Evolutionary conservation across 2,797 vertebrate genomes (phyloP).

Genomic region (Liparis tanakae): DNA sequence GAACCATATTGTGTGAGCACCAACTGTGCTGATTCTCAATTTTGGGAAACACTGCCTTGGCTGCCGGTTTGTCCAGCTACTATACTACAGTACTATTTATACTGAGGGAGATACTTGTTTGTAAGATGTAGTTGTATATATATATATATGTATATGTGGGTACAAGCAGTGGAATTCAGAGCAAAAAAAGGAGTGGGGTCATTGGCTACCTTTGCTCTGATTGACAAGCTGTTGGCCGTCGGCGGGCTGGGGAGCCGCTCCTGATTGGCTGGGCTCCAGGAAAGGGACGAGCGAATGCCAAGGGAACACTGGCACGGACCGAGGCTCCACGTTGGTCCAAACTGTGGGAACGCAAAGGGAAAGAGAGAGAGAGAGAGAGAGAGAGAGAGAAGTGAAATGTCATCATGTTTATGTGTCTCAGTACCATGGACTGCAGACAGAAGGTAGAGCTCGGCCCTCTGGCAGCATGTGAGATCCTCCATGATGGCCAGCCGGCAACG

Average conservation of each 20-base stretch:
- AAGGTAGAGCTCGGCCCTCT: constrained; percentile 48
- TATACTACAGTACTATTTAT: constrained; percentile 38
- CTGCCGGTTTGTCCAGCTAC: constrained; percentile 34
- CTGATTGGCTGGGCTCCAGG: constrained; percentile 92
- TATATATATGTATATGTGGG: not conserved
- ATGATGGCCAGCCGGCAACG: constrained; percentile 33
- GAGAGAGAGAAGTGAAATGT: constrained; percentile 50
- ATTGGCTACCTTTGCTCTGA: constrained; percentile 89
- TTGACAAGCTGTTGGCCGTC: constrained; percentile 90
- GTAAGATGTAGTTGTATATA: constrained; percentile 3
- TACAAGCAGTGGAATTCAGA: constrained; percentile 6
- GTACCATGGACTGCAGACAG: constrained; percentile 43
- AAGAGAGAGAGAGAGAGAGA: constrained; percentile 24
- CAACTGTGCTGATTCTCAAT: constrained; percentile 61
- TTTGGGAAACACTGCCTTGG: constrained; percentile 66
- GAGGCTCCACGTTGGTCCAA: constrained; percentile 96
- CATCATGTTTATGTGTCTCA: constrained; percentile 50
- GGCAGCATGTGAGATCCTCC: constrained; percentile 43
- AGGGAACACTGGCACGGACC: constrained; percentile 93
- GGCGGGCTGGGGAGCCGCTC: constrained; percentile 85
- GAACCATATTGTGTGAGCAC: constrained; percentile 55
- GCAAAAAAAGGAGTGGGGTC: constrained; percentile 14
- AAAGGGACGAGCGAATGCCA: constrained; percentile 96
- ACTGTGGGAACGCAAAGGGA: constrained; percentile 79
- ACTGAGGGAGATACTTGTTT: constrained; percentile 27